These are phyloP conservation scores for Leptopilina boulardi DNA, from an alignment of 1,140 invertebrate genomes.

Conservation along the genomic window DNA sequence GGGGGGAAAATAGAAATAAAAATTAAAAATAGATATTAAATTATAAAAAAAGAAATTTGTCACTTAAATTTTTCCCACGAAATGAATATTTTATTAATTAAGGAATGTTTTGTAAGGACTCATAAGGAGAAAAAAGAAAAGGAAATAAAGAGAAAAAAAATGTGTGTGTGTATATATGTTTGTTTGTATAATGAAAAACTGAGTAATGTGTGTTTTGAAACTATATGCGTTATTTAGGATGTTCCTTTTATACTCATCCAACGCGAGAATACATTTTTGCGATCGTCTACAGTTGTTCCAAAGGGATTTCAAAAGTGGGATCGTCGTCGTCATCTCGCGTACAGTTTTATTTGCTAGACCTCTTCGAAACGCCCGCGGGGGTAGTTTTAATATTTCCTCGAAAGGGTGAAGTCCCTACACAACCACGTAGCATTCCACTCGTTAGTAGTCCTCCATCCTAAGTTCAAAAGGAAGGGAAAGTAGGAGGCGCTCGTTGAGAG, in stretches of 20 bases:
- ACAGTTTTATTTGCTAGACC: conserved; percentile 1
- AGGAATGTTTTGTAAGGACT: too few relatives aligned
- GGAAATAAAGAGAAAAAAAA: not conserved
- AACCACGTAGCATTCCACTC: conserved; percentile 37
- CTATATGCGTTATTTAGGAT: conserved; percentile 13
- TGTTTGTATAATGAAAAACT: not conserved
- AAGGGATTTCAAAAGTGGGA: conserved; percentile 2
- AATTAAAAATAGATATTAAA: too few relatives aligned
- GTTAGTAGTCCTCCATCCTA: conserved; percentile 42
- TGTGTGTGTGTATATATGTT: not conserved
- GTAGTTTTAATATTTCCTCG: conserved; percentile 17
- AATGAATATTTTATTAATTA: too few relatives aligned
- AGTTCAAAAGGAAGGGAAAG: conserved; percentile 55
- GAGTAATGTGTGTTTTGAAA: conserved; percentile 3
- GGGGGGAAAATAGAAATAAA: too few relatives aligned
- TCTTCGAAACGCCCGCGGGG: conserved; percentile 7
- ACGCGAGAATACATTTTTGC: conserved; percentile 12
- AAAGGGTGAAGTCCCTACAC: conserved; percentile 2
- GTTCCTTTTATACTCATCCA: not conserved
- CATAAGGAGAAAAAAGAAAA: too few relatives aligned
- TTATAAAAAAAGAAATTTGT: too few relatives aligned
- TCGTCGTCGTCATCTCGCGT: conserved; percentile 8
- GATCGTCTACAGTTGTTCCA: conserved; percentile 12
- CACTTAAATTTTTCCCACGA: too few relatives aligned
- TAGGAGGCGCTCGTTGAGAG: conserved; percentile 53